Evolutionary conservation across 2,888 invertebrate species (phyloP).

Genomic region (Metallyticus violacea): DNA sequence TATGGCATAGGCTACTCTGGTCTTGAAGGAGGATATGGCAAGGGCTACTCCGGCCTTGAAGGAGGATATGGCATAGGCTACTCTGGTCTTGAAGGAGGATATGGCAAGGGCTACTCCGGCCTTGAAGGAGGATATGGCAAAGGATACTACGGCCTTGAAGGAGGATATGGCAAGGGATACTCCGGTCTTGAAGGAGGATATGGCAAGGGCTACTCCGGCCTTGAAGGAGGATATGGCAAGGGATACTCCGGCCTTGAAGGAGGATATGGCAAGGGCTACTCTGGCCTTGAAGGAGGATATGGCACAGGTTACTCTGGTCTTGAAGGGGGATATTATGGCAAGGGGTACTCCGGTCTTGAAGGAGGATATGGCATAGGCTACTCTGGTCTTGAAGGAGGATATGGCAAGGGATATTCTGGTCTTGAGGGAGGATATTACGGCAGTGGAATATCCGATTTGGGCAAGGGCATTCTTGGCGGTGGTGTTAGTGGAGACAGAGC

Average conservation of each 20-base stretch:
- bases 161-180: no score
- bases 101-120: background rate
- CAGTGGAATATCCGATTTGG: background rate
- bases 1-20: no score
- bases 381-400: background rate
- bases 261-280: background rate
- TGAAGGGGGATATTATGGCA: background rate
- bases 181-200: no score
- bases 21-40: background rate
- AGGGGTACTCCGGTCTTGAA: background rate
- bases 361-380: background rate
- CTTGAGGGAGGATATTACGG: background rate
- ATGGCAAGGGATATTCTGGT: background rate
- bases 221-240: background rate
- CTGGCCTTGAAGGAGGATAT: background rate
- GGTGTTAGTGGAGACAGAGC: background rate
- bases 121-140: background rate
- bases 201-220: background rate
- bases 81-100: background rate
- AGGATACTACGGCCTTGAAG: background rate
- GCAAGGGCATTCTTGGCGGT: background rate
- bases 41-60: background rate
- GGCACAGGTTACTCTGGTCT: no score
- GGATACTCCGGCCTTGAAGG: background rate
- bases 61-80: background rate